Conservation (phyloP, 30 jellyfish, hydroid and myxozoan species). For the Hydra vulgaris region DNA sequence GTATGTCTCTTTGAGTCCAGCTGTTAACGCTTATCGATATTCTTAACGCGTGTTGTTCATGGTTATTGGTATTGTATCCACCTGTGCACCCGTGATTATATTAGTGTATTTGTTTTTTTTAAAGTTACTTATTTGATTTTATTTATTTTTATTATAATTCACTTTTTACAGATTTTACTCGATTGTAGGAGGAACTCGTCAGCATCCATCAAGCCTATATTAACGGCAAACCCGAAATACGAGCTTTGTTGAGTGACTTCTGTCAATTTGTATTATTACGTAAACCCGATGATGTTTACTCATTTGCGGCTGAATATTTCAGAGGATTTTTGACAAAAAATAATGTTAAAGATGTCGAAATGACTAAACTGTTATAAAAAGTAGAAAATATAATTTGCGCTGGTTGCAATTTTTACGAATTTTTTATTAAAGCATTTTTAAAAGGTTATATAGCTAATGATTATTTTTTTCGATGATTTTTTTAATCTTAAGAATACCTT, state of each 20-base stretch:
- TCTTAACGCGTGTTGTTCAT: no score
- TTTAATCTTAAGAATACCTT: neutral
- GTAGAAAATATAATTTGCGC: neutral
- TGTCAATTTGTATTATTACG: slow-evolving; percentile 88
- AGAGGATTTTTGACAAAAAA: slow-evolving; percentile 44
- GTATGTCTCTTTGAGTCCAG: no score
- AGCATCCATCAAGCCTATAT: slow-evolving; percentile 67
- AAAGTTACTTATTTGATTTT: no score
- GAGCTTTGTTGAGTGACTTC: slow-evolving; percentile 86
- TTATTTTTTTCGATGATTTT: neutral
- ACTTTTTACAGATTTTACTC: neutral
- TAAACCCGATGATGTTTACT: slow-evolving; percentile 87
- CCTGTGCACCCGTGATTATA: no score
- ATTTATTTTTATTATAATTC: neutral
- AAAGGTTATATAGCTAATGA: neutral
- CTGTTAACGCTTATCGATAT: no score
- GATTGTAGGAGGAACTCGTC: slow-evolving; percentile 67
- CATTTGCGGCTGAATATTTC: slow-evolving; percentile 89
- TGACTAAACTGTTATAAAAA: neutral
- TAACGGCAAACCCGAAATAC: slow-evolving; percentile 79
- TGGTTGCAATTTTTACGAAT: neutral
- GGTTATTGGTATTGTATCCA: no score
- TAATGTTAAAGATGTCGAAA: neutral
- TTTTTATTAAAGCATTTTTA: neutral
- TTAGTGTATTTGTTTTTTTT: no score